These are phyloP conservation scores for Scatophagus argus DNA, from an alignment of 2,113 vertebrate genomes.

Conservation along the genomic window DNA sequence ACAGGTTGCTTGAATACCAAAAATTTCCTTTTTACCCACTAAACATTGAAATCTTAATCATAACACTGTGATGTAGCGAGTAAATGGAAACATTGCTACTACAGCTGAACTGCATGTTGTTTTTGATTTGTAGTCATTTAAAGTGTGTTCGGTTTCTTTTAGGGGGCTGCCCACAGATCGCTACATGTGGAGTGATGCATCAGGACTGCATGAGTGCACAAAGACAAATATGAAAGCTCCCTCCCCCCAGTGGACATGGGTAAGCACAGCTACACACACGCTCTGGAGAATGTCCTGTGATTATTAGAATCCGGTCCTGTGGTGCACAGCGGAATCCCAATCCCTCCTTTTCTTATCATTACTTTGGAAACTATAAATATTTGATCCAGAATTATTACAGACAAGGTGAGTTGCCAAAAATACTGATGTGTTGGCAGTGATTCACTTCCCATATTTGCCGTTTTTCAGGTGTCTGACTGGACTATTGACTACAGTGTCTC, in stretches of 20 bases:
- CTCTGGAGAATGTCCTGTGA: neutral
- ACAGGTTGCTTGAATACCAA: neutral
- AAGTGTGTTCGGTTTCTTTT: slow-evolving; percentile 32
- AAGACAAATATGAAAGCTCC: slow-evolving; percentile 92
- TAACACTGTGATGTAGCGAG: neutral
- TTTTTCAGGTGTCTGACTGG: slow-evolving; percentile 93
- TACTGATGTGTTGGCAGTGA: neutral
- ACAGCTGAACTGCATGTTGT: neutral
- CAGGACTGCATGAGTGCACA: slow-evolving; percentile 93
- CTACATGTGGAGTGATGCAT: slow-evolving; percentile 97
- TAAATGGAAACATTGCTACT: neutral
- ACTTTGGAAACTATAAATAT: neutral
- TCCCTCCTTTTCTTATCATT: neutral
- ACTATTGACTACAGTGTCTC: slow-evolving; percentile 88
- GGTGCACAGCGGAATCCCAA: neutral
- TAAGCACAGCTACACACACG: slow-evolving; percentile 66
- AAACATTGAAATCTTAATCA: neutral
- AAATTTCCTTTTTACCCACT: neutral
- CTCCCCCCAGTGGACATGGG: slow-evolving; percentile 96
- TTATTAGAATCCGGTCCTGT: slow-evolving; percentile 9
- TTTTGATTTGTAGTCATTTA: neutral
- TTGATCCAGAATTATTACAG: neutral
- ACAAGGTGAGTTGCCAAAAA: neutral
- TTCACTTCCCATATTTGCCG: slow-evolving; percentile 10
- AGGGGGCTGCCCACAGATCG: slow-evolving; percentile 97